Conservation (phyloP, 2,797 vertebrate species). For the Tinamus major region DNA sequence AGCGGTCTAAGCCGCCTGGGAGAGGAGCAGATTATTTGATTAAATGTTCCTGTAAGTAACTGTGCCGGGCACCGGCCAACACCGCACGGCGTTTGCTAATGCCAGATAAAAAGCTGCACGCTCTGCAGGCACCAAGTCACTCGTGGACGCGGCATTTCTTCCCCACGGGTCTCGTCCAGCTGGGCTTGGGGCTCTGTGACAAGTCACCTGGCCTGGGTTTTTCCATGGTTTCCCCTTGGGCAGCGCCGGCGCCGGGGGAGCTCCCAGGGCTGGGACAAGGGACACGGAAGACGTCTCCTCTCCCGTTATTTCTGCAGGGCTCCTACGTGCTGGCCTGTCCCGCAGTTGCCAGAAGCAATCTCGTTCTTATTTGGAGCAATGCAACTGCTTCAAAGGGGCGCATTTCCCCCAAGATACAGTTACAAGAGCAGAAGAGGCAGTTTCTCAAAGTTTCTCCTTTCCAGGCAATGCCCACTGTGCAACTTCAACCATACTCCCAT, state of each 20-base stretch:
- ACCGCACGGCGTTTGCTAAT: neutral
- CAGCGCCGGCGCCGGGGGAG: neutral
- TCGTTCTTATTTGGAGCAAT: slow-evolving; percentile 4
- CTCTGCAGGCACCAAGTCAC: slow-evolving; percentile 12
- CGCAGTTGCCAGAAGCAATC: neutral
- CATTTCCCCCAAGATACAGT: neutral
- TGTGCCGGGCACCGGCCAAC: slow-evolving; percentile 27
- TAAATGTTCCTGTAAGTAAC: slow-evolving; percentile 64
- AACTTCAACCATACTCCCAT: neutral
- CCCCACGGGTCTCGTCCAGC: neutral
- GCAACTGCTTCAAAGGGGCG: neutral
- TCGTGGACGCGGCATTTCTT: neutral
- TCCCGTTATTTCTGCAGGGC: neutral
- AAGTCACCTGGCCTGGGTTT: neutral
- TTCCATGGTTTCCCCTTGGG: fast-evolving
- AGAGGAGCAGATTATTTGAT: slow-evolving; percentile 63
- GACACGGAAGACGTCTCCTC: neutral
- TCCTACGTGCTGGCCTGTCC: neutral
- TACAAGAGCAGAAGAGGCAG: slow-evolving; percentile 11
- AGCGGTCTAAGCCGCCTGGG: slow-evolving; percentile 17
- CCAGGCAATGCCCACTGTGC: neutral
- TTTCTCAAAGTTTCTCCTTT: slow-evolving; percentile 5
- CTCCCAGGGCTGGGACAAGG: neutral
- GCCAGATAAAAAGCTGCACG: neutral
- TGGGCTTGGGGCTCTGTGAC: neutral